Evolutionary conservation across 2,113 vertebrate genomes (phyloP).

Genomic region (Ifrita kowaldi): DNA sequence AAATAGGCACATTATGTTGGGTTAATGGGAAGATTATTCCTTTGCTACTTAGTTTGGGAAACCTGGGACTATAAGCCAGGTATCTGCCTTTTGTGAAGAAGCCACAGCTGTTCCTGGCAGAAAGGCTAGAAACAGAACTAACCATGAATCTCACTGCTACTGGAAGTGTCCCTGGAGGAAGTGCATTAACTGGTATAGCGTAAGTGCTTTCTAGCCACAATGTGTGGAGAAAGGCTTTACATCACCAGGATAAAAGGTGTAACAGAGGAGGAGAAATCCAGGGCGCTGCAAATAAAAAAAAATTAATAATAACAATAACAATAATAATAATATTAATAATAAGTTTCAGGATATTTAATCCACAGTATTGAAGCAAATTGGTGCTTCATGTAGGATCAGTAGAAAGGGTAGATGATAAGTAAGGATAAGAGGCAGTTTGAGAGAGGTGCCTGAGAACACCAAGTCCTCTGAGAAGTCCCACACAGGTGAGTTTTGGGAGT

Average conservation of each 20-base stretch:
- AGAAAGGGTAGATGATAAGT: neutral
- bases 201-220: neutral
- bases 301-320: too few relatives aligned
- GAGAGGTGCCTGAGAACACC: neutral
- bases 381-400: neutral
- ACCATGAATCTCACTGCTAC: neutral
- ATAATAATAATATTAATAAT: neutral
- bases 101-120: neutral
- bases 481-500: neutral
- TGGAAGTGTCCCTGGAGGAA: neutral
- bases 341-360: neutral
- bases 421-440: neutral
- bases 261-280: neutral
- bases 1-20: neutral
- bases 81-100: neutral
- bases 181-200: neutral
- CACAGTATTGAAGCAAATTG: neutral
- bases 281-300: neutral
- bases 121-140: neutral
- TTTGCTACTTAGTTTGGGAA: neutral
- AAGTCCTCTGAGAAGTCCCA: neutral
- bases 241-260: neutral
- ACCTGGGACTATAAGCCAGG: neutral
- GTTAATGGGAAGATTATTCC: neutral
- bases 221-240: neutral